phyloP scores from a whole-genome alignment of 1,140 invertebrate species.

The Bombus pascuorum region DNA sequence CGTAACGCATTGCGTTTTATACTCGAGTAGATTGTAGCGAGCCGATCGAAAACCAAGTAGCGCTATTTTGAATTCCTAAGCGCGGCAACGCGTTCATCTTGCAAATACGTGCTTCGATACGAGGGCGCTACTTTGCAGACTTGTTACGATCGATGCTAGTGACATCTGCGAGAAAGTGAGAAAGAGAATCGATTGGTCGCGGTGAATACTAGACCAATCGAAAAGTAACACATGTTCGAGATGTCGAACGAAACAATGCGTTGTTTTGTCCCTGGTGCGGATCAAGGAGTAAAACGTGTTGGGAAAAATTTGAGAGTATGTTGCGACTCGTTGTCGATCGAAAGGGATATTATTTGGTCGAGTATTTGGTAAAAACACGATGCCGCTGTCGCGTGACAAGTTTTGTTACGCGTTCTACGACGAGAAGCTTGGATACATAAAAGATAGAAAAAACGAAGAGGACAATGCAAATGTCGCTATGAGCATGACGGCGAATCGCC shows the following conservation, averaged over 20 bases:
- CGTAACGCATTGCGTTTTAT: background rate
- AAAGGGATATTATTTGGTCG: background rate
- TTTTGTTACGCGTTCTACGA: slow-evolving; percentile 38
- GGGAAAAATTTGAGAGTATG: slow-evolving; percentile 33
- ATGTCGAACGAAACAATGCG: background rate
- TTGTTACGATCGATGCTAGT: background rate
- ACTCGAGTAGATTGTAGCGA: background rate
- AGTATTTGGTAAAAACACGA: slow-evolving; percentile 29
- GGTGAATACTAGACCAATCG: slow-evolving; percentile 40
- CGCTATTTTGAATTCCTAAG: background rate
- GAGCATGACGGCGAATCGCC: slow-evolving; percentile 48
- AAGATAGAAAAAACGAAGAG: slow-evolving; percentile 4
- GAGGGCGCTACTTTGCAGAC: background rate
- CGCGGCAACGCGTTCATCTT: too few species aligned
- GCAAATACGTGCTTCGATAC: too few species aligned
- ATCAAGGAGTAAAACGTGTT: background rate
- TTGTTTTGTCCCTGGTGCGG: background rate
- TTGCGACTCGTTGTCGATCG: background rate
- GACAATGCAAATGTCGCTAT: slow-evolving; percentile 48
- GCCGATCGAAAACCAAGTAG: background rate
- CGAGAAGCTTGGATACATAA: slow-evolving; percentile 53
- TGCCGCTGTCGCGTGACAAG: slow-evolving; percentile 58
- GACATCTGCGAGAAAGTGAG: background rate
- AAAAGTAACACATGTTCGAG: slow-evolving; percentile 48
- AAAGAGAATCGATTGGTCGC: background rate